Evolutionary conservation across 2,888 invertebrate genomes (phyloP).

Genomic region (Deroplatys truncata): DNA sequence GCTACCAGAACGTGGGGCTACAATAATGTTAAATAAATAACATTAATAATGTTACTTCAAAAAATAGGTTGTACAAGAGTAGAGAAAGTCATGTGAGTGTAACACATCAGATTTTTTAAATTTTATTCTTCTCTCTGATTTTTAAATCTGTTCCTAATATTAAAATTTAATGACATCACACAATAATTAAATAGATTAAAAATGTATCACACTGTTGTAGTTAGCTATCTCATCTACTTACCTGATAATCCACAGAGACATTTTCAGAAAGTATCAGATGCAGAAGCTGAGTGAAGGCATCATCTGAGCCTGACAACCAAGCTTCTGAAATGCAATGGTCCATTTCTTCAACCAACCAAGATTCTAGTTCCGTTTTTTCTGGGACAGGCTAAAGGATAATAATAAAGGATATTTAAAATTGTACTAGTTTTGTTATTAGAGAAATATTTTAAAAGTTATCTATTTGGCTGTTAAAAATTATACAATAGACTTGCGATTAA

Average conservation of each 20-base stretch:
- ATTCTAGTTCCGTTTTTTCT: slow-evolving; percentile 50
- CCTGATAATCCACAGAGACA: slow-evolving; percentile 63
- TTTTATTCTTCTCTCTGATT: too few relatives aligned
- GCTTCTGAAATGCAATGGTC: slow-evolving; percentile 63
- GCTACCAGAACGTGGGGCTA: too few relatives aligned
- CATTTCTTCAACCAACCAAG: slow-evolving; percentile 57
- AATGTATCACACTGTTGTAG: too few relatives aligned
- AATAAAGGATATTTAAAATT: neutral
- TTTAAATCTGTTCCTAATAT: too few relatives aligned
- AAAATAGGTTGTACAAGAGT: too few relatives aligned
- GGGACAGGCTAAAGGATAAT: slow-evolving; percentile 36
- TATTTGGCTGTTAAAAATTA: neutral
- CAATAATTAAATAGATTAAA: too few relatives aligned
- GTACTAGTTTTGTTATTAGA: too few relatives aligned
- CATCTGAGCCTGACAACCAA: slow-evolving; percentile 56
- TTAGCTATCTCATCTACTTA: slow-evolving; percentile 30
- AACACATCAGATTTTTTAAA: too few relatives aligned
- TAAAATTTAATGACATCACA: too few relatives aligned
- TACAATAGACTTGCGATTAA: neutral
- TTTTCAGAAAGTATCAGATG: slow-evolving; percentile 76
- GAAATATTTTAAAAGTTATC: neutral
- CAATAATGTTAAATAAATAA: too few relatives aligned
- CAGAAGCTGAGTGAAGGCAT: slow-evolving; percentile 68
- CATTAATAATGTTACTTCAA: too few relatives aligned
- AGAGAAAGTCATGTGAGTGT: too few relatives aligned